phyloP scores from a whole-genome alignment of 1,140 invertebrate species.

The Drosophila setifemur region DNA sequence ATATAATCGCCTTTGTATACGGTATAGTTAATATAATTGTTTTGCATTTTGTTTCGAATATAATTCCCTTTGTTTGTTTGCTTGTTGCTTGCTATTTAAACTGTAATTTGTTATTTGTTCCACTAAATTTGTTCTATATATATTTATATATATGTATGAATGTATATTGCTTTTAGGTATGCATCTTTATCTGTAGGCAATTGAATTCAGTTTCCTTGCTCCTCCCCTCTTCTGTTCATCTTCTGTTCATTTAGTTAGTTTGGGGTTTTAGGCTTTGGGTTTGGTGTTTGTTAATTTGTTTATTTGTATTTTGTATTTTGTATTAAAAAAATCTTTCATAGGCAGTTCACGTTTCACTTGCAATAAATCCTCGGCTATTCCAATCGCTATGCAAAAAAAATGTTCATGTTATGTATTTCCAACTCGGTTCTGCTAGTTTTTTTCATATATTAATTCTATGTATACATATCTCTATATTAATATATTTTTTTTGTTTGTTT shows the following conservation, averaged over 20 bases:
- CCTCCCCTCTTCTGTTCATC: not conserved
- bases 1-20: constrained; percentile 62
- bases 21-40: constrained; percentile 55
- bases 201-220: constrained; percentile 23
- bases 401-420: not conserved
- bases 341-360: constrained; percentile 71
- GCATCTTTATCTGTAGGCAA: constrained; percentile 39
- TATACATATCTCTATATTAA: constrained; percentile 17
- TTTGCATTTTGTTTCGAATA: constrained; percentile 44
- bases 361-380: constrained; percentile 40
- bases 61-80: constrained; percentile 38
- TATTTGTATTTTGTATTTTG: constrained; percentile 15
- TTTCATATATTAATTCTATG: constrained; percentile 11
- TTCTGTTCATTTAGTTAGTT: constrained; percentile 3
- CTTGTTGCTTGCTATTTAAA: constrained; percentile 33
- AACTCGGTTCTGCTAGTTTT: constrained; percentile 6
- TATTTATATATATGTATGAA: constrained; percentile 42
- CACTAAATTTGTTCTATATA: constrained; percentile 53
- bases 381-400: constrained; percentile 35
- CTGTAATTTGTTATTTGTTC: constrained; percentile 43
- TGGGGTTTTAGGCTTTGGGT: too few species aligned
- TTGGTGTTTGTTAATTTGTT: constrained; percentile 21
- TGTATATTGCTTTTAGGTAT: constrained; percentile 66
- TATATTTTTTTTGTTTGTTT: constrained; percentile 38
- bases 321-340: constrained; percentile 66